These are phyloP conservation scores for Littorina saxatilis DNA, from an alignment of 1,140 invertebrate species.

Conservation along the genomic window DNA sequence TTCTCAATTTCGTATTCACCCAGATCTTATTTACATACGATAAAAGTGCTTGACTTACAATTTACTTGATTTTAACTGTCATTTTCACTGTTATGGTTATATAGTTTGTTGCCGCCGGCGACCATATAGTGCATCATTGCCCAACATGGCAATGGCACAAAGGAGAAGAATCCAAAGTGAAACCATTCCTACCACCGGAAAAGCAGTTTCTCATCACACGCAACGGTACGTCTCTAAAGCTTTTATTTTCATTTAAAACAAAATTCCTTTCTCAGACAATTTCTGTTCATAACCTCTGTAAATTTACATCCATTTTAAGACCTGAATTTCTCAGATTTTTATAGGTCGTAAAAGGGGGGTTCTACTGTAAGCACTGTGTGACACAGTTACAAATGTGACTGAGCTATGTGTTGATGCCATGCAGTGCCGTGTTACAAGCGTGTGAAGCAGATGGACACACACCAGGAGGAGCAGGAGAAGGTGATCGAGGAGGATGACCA, in stretches of 20 bases:
- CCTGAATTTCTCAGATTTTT: too few relatives aligned
- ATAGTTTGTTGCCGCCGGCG: constrained; percentile 97
- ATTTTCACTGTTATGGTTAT: not conserved
- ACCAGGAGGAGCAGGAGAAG: constrained; percentile 76
- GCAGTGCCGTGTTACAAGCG: constrained; percentile 86
- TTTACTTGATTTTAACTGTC: too few relatives aligned
- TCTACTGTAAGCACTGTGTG: too few relatives aligned
- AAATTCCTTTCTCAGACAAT: not conserved
- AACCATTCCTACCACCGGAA: constrained; percentile 92
- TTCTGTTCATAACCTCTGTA: too few relatives aligned
- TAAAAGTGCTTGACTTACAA: too few relatives aligned
- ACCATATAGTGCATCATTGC: constrained; percentile 99
- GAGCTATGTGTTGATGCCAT: too few relatives aligned
- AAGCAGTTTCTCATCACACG: constrained; percentile 99
- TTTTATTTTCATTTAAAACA: not conserved
- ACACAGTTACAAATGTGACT: not conserved
- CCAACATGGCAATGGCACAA: constrained; percentile 99
- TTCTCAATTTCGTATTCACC: too few relatives aligned
- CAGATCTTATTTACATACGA: too few relatives aligned
- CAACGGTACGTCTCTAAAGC: constrained; percentile 80
- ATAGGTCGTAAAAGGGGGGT: too few relatives aligned
- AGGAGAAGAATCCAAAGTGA: constrained; percentile 89
- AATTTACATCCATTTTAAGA: too few relatives aligned
- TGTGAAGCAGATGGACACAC: constrained; percentile 88
- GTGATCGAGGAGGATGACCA: constrained; percentile 91